Conservation (phyloP, 2,113 vertebrate species). For the Bufo gargarizans region DNA sequence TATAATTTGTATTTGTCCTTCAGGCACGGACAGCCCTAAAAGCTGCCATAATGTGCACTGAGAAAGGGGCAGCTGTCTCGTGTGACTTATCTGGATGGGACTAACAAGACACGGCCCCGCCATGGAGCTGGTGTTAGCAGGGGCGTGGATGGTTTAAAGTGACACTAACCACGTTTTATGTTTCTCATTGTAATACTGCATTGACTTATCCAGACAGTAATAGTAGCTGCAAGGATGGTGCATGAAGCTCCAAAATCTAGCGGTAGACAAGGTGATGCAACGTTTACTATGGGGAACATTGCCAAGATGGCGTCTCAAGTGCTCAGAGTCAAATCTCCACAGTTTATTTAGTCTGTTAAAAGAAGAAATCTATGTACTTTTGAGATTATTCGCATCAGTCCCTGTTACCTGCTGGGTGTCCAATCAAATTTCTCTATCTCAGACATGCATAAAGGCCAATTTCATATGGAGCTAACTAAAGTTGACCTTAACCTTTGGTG, state of each 20-base stretch:
- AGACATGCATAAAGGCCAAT: no score
- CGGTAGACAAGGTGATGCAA: not conserved
- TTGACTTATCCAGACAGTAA: not conserved
- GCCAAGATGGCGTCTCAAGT: not conserved
- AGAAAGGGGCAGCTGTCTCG: slow-evolving; percentile 73
- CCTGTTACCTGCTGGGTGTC: no score
- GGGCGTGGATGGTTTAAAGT: slow-evolving; percentile 68
- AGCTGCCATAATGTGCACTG: slow-evolving; percentile 65
- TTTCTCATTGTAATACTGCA: slow-evolving; percentile 5
- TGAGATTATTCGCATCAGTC: no score
- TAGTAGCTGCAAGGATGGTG: not conserved
- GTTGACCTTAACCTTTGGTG: no score
- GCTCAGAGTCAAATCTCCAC: no score
- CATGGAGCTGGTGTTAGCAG: slow-evolving; percentile 65
- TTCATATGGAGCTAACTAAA: no score
- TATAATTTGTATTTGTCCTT: slow-evolving; percentile 77
- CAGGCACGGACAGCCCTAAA: slow-evolving; percentile 69
- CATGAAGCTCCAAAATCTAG: not conserved
- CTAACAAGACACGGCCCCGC: slow-evolving; percentile 66
- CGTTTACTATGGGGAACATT: not conserved
- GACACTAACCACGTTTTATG: slow-evolving; percentile 39
- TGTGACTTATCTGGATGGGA: slow-evolving; percentile 71
- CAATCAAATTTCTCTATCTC: no score
- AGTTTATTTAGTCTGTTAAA: no score
- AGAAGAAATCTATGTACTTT: no score